Conservation (phyloP, 2,888 invertebrate genomes). For the Netelia inedita region DNA sequence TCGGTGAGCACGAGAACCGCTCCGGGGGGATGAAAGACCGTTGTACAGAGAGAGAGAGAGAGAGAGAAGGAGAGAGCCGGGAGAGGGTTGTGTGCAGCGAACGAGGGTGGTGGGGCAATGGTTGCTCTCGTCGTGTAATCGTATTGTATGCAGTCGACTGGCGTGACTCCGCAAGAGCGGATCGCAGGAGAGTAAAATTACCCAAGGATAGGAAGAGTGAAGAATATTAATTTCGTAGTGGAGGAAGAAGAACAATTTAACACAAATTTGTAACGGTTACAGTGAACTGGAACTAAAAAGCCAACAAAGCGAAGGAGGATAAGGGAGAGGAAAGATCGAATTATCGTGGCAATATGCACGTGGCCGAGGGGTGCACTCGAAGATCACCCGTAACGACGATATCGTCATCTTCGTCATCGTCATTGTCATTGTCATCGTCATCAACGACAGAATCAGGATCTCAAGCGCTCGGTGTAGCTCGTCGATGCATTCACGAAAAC, state of each 20-base stretch:
- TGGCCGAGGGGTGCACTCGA: conserved; percentile 73
- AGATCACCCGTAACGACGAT: conserved; percentile 64
- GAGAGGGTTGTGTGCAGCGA: conserved; percentile 15
- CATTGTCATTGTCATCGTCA: conserved; percentile 47
- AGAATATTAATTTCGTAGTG: background rate
- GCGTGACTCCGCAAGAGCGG: conserved; percentile 81
- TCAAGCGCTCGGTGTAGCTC: conserved; percentile 25
- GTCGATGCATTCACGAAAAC: conserved; percentile 36
- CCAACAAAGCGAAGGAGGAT: background rate
- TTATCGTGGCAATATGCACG: conserved; percentile 76
- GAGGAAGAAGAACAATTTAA: background rate
- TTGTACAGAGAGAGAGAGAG: conserved; percentile 51
- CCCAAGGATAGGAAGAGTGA: background rate
- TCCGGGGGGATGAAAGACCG: conserved; percentile 46
- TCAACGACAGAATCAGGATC: conserved; percentile 61
- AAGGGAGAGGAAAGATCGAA: conserved; percentile 30
- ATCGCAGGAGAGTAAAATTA: conserved; percentile 69
- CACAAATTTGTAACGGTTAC: background rate
- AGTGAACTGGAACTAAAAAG: background rate
- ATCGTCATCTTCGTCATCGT: conserved; percentile 38
- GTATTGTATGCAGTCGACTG: conserved; percentile 83
- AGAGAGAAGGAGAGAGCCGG: background rate
- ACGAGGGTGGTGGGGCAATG: conserved; percentile 66
- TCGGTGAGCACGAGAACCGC: conserved; percentile 18
- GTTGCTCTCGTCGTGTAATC: conserved; percentile 81